phyloP scores from a whole-genome alignment of 2,888 invertebrate genomes.

The Sceliomorpha sp. region DNA sequence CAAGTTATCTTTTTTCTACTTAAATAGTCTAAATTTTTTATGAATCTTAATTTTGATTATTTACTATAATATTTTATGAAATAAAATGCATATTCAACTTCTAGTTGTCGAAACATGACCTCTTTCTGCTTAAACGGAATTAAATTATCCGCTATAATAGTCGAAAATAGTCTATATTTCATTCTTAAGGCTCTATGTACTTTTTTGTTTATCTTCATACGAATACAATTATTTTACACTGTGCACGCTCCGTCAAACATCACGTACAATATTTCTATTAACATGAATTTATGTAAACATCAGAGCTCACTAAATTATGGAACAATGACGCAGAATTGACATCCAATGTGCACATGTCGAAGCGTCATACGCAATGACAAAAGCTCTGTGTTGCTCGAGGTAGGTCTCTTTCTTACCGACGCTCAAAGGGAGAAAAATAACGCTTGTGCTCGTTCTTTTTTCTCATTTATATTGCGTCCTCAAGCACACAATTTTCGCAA shows the following conservation, averaged over 20 bases:
- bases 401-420: conserved; percentile 33
- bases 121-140: no score
- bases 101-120: no score
- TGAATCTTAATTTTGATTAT: no score
- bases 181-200: conserved; percentile 40
- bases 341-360: conserved; percentile 45
- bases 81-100: no score
- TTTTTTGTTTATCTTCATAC: conserved; percentile 13
- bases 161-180: conserved; percentile 32
- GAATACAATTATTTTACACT: conserved; percentile 32
- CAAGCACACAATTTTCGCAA: background rate
- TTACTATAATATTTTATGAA: no score
- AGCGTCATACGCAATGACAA: conserved; percentile 51
- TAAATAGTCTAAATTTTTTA: no score
- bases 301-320: conserved; percentile 46
- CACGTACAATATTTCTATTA: conserved; percentile 34
- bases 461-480: background rate
- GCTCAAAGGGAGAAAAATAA: conserved; percentile 12
- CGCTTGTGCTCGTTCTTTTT: conserved; percentile 24
- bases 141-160: background rate
- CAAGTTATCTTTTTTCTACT: no score
- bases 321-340: conserved; percentile 56
- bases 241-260: conserved; percentile 29
- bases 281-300: conserved; percentile 49
- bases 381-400: conserved; percentile 55